Base-by-base conservation (phyloP, 2,888 invertebrate species). In the Acronicta psi region DNA sequence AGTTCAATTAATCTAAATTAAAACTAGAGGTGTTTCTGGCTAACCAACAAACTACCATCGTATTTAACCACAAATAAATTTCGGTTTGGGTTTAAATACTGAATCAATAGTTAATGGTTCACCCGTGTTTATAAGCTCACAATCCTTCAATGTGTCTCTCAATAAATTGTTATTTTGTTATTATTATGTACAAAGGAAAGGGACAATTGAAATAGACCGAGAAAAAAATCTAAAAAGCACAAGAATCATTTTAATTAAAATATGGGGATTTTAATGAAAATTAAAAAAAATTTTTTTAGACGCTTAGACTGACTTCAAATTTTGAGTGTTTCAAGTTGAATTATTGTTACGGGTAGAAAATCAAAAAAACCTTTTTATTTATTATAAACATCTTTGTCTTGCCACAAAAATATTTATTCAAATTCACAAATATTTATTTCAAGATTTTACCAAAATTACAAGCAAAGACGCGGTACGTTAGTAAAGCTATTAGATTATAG, bases 11-110 rank as follows among this genome's bases (percentile, higher is more conserved):
- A 34, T 25, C 46, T 10, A 16, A 47, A 38, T 51, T 10, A 10
- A 51, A 55, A 44, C 11, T 36, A 16, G 36, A 50, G 31, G 20
- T 20, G 20, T 41, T 18, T 11, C 13, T n/a, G 42, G 7, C 10
- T 34, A 49, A 41, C 46, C 42, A 34, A 52, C 17, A 53, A 56
- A 59, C 37, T 54, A 46, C 23, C n/a, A 34, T 9, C 34, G 8
- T 2, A 29, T 11, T 29, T 2, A 43, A 50, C 66, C 59, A 59
- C 61, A 66, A 62, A 69, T 62, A 46, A 47, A 54, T 57, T 51
- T 51, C 40, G 20, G 53, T 58, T 49, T 17, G 18, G 31, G 38
- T 49, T 60, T 56, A 54, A 64, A 71, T 40, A 52, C 49, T 45
- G 25, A 51, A 56, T 50, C 57, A 54, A 59, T 63, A 40, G 56